Evolutionary conservation across 2,888 invertebrate genomes (phyloP).

Genomic region (Ochlodes sylvanus): DNA sequence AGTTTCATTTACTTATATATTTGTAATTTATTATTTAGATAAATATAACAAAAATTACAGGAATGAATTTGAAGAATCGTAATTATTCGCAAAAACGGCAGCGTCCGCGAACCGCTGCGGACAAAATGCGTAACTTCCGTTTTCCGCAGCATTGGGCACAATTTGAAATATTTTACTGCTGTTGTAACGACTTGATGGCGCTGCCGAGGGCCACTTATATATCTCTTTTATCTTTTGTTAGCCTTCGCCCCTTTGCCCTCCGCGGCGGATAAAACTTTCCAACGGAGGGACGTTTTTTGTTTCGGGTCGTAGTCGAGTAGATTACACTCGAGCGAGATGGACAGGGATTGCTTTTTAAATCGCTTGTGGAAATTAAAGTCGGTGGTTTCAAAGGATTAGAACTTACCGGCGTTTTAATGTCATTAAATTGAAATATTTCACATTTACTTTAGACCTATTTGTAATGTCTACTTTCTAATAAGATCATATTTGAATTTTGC

Average conservation of each 20-base stretch:
- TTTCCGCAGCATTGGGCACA: conserved; percentile 84
- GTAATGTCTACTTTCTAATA: too few species aligned
- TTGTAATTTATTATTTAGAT: too few species aligned
- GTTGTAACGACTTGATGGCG: conserved; percentile 85
- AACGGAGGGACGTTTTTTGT: conserved; percentile 65
- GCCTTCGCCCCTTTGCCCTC: conserved; percentile 76
- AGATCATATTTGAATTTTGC: too few species aligned
- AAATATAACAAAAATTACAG: conserved; percentile 31
- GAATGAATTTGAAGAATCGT: conserved; percentile 41
- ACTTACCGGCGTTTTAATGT: background rate
- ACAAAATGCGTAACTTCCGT: conserved; percentile 80
- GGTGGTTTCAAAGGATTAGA: conserved; percentile 28
- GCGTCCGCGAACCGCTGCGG: conserved; percentile 46
- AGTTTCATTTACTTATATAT: too few species aligned
- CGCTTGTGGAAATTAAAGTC: conserved; percentile 47
- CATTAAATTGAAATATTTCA: background rate
- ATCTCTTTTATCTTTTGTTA: conserved; percentile 83
- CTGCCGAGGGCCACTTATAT: conserved; percentile 84
- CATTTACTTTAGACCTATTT: too few species aligned
- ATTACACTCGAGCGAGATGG: conserved; percentile 47
- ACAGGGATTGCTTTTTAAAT: conserved; percentile 46
- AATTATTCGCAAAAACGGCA: conserved; percentile 45
- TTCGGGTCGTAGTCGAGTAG: conserved; percentile 53
- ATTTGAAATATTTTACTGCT: conserved; percentile 85
- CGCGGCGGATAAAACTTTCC: conserved; percentile 64